These are phyloP conservation scores for Lasioglossum villosulum DNA, from an alignment of 2,888 invertebrate genomes.

Conservation along the genomic window DNA sequence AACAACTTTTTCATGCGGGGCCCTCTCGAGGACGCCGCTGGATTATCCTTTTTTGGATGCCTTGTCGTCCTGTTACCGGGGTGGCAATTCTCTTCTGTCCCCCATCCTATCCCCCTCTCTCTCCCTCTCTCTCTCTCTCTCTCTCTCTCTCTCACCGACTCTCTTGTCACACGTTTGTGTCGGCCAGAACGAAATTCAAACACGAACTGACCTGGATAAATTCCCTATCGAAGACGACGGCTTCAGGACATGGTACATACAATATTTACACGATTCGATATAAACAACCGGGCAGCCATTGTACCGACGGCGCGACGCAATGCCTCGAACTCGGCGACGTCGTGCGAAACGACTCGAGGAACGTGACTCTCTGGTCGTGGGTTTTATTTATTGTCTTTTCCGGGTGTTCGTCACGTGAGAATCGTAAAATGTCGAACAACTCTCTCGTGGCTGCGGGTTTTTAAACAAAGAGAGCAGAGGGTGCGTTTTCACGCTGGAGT, in stretches of 20 bases:
- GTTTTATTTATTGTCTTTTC: slow-evolving; percentile 49
- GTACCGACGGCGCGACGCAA: slow-evolving; percentile 17
- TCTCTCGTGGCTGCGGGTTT: slow-evolving; percentile 5
- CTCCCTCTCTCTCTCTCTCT: background rate
- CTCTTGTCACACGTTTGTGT: slow-evolving; percentile 47
- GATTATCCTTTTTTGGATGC: slow-evolving; percentile 75
- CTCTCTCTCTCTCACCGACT: background rate
- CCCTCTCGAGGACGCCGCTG: slow-evolving; percentile 74
- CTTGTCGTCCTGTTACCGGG: slow-evolving; percentile 50
- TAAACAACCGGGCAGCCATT: slow-evolving; percentile 60
- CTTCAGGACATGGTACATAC: slow-evolving; percentile 24
- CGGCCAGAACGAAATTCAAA: slow-evolving; percentile 67
- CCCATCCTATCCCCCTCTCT: background rate
- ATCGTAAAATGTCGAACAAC: slow-evolving; percentile 22
- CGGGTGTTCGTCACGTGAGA: slow-evolving; percentile 42
- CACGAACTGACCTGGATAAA: slow-evolving; percentile 76
- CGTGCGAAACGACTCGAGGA: slow-evolving; percentile 35
- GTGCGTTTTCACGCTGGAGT: background rate
- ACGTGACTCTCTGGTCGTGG: background rate
- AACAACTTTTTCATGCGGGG: slow-evolving; percentile 80
- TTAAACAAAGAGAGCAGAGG: slow-evolving; percentile 6
- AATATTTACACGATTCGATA: slow-evolving; percentile 74
- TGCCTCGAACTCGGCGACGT: slow-evolving; percentile 59
- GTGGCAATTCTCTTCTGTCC: slow-evolving; percentile 18
- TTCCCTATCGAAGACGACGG: slow-evolving; percentile 50